Evolutionary conservation across 2,888 invertebrate species (phyloP), one percentile per base, ranked within the genome.

Genomic region (Synanthedon myopaeformis): DNA sequence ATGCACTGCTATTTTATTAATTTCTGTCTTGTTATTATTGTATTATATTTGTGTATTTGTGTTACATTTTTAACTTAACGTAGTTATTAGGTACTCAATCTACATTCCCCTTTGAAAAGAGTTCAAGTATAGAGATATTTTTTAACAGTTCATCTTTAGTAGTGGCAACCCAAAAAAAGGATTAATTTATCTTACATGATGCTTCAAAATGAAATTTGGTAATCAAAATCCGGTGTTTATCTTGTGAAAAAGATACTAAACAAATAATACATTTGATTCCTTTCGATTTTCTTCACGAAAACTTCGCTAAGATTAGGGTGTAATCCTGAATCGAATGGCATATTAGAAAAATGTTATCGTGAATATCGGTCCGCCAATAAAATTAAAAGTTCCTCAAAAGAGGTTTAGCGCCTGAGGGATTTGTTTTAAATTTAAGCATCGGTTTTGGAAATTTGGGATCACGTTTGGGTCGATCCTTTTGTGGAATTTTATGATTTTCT

Each of bases 301-400:
- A 64, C 65, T 66, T 58, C 54, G 42, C 35, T 41, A 54, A 61
- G 67, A 66, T 70, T 66, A 66, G 58, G 61, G 54, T 17, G 62
- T 64, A 63, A 69, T 61, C 64, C 62, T 59, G 57, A 63, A 59
- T 65, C 61, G 64, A 68, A 65, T 58, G 59, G 56, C 60, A 60
- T 59, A 61, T 62, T 61, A 56, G 56, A 60, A 51, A 35, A 6
- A 58, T 57, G 59, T 60, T 69, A 67, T 70, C 66, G 51, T 51
- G 57, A 59, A 58, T 66, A 61, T n/a, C 49, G 51, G 12, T 17
- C 10, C 53, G 59, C 59, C 69, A 68, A 72, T 72, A 72, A 73
- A 73, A 72, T 72, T 69, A 72, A 73, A 73, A 73, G 61, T 72
- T 72, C 62, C 59, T 54, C 12, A 57, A 57, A 59, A 60, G 61